Percentiles rank a stretch among this genome's conserved stretches.
Conservation (phyloP, 2,888 invertebrate genomes). For the Papilio demoleus region DNA sequence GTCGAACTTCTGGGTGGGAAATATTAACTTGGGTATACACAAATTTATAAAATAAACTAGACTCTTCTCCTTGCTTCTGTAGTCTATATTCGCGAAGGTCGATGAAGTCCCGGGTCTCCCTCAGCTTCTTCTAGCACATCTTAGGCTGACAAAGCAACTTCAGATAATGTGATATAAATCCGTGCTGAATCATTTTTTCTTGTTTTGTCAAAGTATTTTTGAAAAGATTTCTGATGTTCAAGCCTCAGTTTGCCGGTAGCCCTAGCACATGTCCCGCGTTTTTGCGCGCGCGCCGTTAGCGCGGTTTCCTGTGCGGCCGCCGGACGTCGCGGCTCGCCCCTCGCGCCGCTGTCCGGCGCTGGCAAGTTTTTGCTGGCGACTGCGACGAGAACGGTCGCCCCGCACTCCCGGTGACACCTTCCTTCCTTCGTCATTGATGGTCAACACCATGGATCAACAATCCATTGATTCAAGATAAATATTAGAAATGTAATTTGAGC, state of each 20-base stretch:
- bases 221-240: no score
- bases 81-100: no score
- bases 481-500: background rate
- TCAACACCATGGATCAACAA: no score
- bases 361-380: background rate
- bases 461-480: no score
- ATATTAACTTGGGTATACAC: background rate
- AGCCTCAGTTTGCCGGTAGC: no score
- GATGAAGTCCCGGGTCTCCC: no score
- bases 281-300: constrained; percentile 32
- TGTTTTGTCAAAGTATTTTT: no score
- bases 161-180: no score
- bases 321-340: constrained; percentile 20
- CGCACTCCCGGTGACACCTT: background rate
- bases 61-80: background rate
- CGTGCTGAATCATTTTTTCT: no score
- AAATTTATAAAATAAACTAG: background rate
- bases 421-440: background rate
- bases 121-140: no score
- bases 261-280: constrained; percentile 10
- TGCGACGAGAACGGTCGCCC: no score
- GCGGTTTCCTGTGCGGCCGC: constrained; percentile 22
- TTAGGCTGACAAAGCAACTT: background rate
- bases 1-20: background rate
- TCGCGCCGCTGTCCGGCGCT: constrained; percentile 16